phyloP scores from a whole-genome alignment of 2,888 invertebrate genomes.

The Tryphoninae sp. region DNA sequence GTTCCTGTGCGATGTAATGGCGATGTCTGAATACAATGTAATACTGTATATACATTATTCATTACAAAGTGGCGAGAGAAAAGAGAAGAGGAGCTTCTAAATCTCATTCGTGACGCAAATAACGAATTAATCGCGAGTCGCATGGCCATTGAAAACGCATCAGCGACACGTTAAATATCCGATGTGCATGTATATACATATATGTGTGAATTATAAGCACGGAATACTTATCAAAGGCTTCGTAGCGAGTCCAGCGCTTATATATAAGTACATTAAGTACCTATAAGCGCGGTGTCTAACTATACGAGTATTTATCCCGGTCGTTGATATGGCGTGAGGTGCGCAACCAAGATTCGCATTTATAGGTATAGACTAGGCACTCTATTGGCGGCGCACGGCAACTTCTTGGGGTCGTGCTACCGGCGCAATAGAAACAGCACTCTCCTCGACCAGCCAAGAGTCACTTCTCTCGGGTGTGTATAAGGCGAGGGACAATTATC shows the following conservation, averaged over 20 bases:
- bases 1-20: neutral
- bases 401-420: conserved; percentile 45
- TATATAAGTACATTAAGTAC: conserved; percentile 39
- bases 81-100: neutral
- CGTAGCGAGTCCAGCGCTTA: conserved; percentile 10
- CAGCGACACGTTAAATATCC: conserved; percentile 35
- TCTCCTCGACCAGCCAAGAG: conserved; percentile 23
- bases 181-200: conserved; percentile 12
- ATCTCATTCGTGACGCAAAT: conserved; percentile 1
- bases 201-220: too few species aligned
- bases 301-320: conserved; percentile 32
- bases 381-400: conserved; percentile 23
- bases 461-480: conserved; percentile 65
- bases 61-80: neutral
- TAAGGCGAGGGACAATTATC: conserved; percentile 73
- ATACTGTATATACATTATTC: neutral
- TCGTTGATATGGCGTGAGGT: conserved; percentile 46
- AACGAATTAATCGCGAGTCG: conserved; percentile 26
- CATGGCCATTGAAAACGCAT: conserved; percentile 51
- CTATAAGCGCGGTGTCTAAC: conserved; percentile 31
- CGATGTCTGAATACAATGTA: neutral
- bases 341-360: conserved; percentile 46
- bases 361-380: neutral
- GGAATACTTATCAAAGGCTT: conserved; percentile 34
- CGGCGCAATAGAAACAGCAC: conserved; percentile 16